Evolutionary conservation across 2,113 vertebrate genomes (phyloP).

Genomic region (Dasyurus viverrinus): DNA sequence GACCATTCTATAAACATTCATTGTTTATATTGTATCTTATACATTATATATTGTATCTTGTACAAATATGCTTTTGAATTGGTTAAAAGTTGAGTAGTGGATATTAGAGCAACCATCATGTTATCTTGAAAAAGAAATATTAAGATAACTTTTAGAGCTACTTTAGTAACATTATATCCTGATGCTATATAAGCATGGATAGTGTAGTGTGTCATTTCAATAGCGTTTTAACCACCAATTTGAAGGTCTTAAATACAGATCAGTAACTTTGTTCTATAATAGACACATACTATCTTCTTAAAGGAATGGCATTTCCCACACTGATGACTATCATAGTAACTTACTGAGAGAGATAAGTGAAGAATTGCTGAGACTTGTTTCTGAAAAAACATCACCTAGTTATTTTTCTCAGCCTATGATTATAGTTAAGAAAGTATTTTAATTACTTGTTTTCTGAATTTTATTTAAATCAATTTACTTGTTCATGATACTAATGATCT

Average conservation of each 20-base stretch:
- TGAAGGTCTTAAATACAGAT: constrained; percentile 62
- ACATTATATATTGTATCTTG: no score
- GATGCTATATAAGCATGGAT: neutral
- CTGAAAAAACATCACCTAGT: constrained; percentile 50
- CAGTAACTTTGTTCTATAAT: constrained; percentile 40
- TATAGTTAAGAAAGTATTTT: constrained; percentile 62
- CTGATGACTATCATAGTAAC: constrained; percentile 53
- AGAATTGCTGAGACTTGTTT: constrained; percentile 73
- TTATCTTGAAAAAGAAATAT: constrained; percentile 18
- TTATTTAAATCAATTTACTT: constrained; percentile 33
- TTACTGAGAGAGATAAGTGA: constrained; percentile 51
- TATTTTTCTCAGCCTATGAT: constrained; percentile 70
- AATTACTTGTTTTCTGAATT: constrained; percentile 11
- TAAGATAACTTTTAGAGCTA: neutral
- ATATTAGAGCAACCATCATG: neutral
- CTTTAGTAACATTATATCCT: neutral
- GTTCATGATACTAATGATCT: neutral
- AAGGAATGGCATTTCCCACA: constrained; percentile 71
- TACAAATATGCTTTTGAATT: neutral
- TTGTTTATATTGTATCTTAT: no score
- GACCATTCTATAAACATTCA: neutral
- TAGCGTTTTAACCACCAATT: constrained; percentile 30
- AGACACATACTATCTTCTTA: constrained; percentile 32
- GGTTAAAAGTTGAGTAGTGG: neutral
- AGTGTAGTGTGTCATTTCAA: constrained; percentile 5